Evolutionary conservation across 1,140 invertebrate genomes (phyloP), one percentile per base, ranked within the genome.

Genomic region (Drosophila triauraria): DNA sequence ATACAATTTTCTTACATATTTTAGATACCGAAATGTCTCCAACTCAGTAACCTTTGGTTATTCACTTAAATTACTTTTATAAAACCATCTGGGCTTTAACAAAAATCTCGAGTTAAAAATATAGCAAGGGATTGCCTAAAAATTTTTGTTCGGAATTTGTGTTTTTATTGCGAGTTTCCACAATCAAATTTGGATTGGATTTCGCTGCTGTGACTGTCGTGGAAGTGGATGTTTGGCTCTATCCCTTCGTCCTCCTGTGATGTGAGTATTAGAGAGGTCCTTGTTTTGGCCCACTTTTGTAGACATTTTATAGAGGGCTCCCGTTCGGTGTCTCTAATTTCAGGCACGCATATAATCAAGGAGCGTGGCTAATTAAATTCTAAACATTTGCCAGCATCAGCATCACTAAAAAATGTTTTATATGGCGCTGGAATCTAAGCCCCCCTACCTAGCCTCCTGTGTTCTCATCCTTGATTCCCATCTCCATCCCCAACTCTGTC

Each of bases 301-400:
- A 68, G 30, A 51, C 60, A 64, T 53, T 78, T 70, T 77, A 77
- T 77, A 15, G 75, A 15, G 75, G 43, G 30, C 57, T 25, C 64
- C 56, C 67, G 60, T 75, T 42, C 43, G 35, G 38, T 3, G 51
- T 35, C 78, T 75, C 42, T 83, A 78, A 83, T 87, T 86, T 87
- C 72, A 82, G 68, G 70, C 83, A 76, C 59, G 76, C 78, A 84
- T 88, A 84, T 88, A 88, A 90, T 84, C 85, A 72, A 75, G 43
- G 62, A 53, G 85, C 85, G 81, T 76, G 53, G 81, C 85, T 91
- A 91, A 91, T 91, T 91, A 91, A 91, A 91, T 91, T 91, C 78
- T 91, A 83, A 91, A 75, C 82, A 91, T 76, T 83, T 62, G 80
- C 82, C 75, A 60, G 62, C 80, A 82, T 77, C 65, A 69, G 76